Base-by-base conservation (phyloP, 92 coral and sea anemone species). In the Phymanthus crucifer region DNA sequence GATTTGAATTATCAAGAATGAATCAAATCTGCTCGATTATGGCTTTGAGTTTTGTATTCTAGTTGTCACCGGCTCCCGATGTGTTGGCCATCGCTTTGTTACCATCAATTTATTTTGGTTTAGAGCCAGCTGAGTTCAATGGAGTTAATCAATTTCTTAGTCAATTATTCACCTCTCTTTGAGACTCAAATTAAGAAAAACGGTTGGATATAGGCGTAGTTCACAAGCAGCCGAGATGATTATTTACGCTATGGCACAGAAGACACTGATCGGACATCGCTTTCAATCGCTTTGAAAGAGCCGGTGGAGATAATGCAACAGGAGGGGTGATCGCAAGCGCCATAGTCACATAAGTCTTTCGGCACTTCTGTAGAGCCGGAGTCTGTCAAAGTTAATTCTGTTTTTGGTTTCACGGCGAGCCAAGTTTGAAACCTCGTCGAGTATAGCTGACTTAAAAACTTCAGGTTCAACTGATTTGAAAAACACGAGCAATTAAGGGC, bases 191-290 rank as follows among this genome's bases (percentile, higher is more conserved):
- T 61, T 61, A 61, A 61, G 34, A 61, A 61, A 61, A 61, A 24
- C 68, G 32, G 68, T 34, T 61, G 68, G 68, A 61, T 61, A 61
- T 34, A 61, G 68, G 32, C 68, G 68, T 61, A 61, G 68, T 61
- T 61, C 68, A 24, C 33, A 61, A 34, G 68, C 17, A 61, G 68
- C 68, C 68, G 68, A 26, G 34, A 18, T 61, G 68, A 17, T 61
- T 61, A 61, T 61, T 61, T 61, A 61, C 23, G 0, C 68, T 61
- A 61, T n/a, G 68, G 34, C 68, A 27, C 68, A 61, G 36, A 61
- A 61, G 68, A 29, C 3, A 61, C 68, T 34, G 68, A n/a, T 24
- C 36, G 29, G 11, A 12, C 29, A 27, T 61, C 29, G 35, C 32
- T 61, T 61, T 61, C 34, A 61, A 27, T 61, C 29, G 35, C 32